Evolutionary conservation across 2,797 vertebrate species (phyloP).

Genomic region (Rhynchotus rufescens): DNA sequence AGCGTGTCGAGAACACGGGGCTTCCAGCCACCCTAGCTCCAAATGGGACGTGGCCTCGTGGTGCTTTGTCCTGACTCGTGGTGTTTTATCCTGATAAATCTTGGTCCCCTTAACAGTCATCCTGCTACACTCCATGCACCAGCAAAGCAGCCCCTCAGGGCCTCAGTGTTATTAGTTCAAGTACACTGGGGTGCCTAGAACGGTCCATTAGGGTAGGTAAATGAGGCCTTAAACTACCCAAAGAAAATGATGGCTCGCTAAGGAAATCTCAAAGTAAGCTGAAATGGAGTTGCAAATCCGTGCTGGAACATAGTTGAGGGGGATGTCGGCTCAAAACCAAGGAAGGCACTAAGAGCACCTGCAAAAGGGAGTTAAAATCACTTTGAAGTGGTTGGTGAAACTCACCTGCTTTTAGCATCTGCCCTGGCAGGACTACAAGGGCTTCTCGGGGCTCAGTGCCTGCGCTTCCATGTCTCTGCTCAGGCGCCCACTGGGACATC

Average conservation of each 20-base stretch:
- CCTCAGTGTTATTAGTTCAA: background rate
- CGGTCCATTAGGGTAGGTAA: background rate
- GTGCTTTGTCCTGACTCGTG: too few species aligned
- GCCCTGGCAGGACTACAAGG: background rate
- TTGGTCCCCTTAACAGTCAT: background rate
- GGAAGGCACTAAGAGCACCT: background rate
- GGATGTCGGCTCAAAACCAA: background rate
- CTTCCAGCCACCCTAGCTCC: background rate
- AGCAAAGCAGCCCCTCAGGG: fast-evolving
- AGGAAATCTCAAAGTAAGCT: background rate
- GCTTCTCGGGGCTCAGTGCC: background rate
- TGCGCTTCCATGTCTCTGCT: background rate
- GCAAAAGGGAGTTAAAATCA: background rate
- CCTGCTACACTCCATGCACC: fast-evolving
- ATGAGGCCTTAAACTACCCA: background rate
- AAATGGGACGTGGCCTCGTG: background rate
- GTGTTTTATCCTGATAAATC: background rate
- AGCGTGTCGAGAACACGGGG: background rate
- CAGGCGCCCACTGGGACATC: background rate
- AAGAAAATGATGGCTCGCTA: background rate
- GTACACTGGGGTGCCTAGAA: background rate
- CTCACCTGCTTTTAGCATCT: background rate
- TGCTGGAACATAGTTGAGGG: background rate
- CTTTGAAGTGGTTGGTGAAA: background rate
- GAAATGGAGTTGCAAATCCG: background rate